Conservation (phyloP, 2,888 invertebrate genomes). For the Cremastobaeus sp. region DNA sequence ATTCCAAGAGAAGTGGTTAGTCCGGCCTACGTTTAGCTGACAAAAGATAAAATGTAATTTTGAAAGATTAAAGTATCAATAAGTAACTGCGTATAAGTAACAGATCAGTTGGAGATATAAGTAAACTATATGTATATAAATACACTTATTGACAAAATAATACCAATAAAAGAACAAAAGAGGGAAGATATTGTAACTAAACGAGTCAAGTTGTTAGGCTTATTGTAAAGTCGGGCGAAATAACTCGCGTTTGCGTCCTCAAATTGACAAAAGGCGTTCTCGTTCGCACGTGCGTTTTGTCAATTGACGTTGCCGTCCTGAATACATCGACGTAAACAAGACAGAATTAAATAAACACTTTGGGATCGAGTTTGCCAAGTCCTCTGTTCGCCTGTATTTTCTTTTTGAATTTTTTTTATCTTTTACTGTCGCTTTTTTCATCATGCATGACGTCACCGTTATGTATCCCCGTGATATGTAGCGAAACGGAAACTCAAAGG, state of each 20-base stretch:
- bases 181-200: conserved; percentile 15
- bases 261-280: conserved; percentile 41
- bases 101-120: conserved; percentile 4
- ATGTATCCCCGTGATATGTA: conserved; percentile 41
- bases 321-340: conserved; percentile 70
- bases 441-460: conserved; percentile 36
- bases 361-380: conserved; percentile 7
- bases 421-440: conserved; percentile 18
- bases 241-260: conserved; percentile 55
- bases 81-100: conserved; percentile 37
- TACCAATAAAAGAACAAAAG: neutral
- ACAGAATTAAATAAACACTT: conserved; percentile 59
- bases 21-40: conserved; percentile 76
- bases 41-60: conserved; percentile 62
- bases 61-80: conserved; percentile 48
- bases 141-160: conserved; percentile 8
- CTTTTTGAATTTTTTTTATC: neutral
- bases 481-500: conserved; percentile 57
- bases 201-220: conserved; percentile 16
- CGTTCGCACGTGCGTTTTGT: conserved; percentile 36
- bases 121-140: conserved; percentile 8
- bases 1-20: conserved; percentile 67
- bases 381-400: conserved; percentile 1
- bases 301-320: conserved; percentile 71
- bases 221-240: conserved; percentile 29